Percentiles rank a stretch among this genome's conserved stretches.
Evolutionary conservation across 2,888 invertebrate species (phyloP).

Genomic region (Archaeoteleia sp.): DNA sequence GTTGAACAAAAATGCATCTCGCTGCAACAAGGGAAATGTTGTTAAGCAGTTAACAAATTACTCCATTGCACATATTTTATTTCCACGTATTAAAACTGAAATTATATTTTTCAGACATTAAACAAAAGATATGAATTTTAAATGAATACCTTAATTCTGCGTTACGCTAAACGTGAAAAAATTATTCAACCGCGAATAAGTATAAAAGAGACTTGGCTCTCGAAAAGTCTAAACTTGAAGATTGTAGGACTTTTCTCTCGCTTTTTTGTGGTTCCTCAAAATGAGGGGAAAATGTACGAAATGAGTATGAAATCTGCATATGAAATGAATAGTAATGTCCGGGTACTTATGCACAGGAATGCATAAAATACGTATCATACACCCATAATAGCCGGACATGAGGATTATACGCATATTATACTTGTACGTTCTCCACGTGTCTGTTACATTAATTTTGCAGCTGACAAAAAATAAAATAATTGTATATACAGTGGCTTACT

Average conservation of each 20-base stretch:
- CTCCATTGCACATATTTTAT: too few relatives aligned
- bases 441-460: constrained; percentile 24
- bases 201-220: too few relatives aligned
- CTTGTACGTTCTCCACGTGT: constrained; percentile 15
- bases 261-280: constrained; percentile 11
- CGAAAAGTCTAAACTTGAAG: constrained; percentile 4
- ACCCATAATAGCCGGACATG: constrained; percentile 29
- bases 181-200: background rate
- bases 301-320: constrained; percentile 17
- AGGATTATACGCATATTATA: constrained; percentile 34
- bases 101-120: too few relatives aligned
- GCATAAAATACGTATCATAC: constrained; percentile 31
- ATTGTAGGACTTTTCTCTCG: background rate
- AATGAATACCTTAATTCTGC: too few relatives aligned
- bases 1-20: constrained; percentile 13
- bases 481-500: background rate
- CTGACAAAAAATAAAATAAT: constrained; percentile 14
- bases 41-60: too few relatives aligned
- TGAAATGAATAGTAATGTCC: constrained; percentile 36
- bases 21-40: too few relatives aligned
- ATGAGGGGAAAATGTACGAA: constrained; percentile 1
- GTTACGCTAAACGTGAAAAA: constrained; percentile 3
- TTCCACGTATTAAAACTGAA: too few relatives aligned
- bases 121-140: too few relatives aligned
- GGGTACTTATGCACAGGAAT: constrained; percentile 27